Base-by-base conservation (phyloP, 2,113 vertebrate genomes). In the Taxidea taxus region DNA sequence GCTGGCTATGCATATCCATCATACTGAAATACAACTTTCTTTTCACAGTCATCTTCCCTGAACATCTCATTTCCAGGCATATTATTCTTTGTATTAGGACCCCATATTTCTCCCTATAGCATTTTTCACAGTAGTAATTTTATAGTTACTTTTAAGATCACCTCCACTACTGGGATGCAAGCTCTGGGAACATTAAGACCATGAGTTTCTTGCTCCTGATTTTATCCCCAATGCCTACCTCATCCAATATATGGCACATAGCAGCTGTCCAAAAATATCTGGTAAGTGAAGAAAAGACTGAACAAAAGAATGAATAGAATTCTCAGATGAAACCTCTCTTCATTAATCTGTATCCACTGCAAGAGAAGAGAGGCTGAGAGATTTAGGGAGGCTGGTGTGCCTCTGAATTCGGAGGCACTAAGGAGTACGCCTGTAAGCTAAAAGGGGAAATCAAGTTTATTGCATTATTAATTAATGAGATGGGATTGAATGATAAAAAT, bases 381-480 rank as follows among this genome's bases (percentile, higher is more conserved):
- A 54, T 91, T 93, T 75, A 83, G 31, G 60, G 42, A 88, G 11
- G n/a, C 4, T 94, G 51, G 14, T 74, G 31, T 92, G 47, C 72
- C 70, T 96, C 94, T 95, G 77, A 91, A 94, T 91, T 85, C 86
- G 89, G 72, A 94, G 23, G 34, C 34, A 94, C 64, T 68, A 95
- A 95, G 56, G 60, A 93, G 14, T 27, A 91, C 15, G 23, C 51
- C 42, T 93, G 12, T 68, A 95, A 91, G 60, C 54, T 94, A 93
- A 97, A 97, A 90, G 81, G 39, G 72, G 49, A 94, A 97, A 96
- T 95, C 54, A 95, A 97, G 66, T 92, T 96, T 93, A 94, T 87
- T 91, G 29, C 86, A 95, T 94, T 98, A 97, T 74, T 87, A 96
- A 97, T 96, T 97, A 97, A 97, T 95, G 89, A 96, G 93, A 94